phyloP scores from a whole-genome alignment of 2,113 vertebrate species.

The Colossoma macropomum region DNA sequence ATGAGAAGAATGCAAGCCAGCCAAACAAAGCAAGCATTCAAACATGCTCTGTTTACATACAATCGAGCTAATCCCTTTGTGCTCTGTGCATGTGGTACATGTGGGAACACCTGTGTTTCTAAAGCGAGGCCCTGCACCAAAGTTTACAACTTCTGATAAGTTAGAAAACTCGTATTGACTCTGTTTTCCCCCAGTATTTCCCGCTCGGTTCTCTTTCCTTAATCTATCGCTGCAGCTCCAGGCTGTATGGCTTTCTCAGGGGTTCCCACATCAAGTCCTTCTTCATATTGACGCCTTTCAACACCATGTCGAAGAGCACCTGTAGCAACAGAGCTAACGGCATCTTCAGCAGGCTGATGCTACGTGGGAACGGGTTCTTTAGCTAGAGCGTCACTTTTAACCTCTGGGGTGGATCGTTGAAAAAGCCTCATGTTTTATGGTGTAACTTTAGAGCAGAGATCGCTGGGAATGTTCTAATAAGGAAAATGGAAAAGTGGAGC shows the following conservation, averaged over 20 bases:
- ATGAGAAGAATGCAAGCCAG: conserved; percentile 23
- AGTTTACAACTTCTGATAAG: not conserved
- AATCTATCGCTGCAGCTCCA: not conserved
- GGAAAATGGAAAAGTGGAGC: too few relatives aligned
- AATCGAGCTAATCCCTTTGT: not conserved
- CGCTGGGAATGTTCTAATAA: too few relatives aligned
- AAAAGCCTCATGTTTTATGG: not conserved
- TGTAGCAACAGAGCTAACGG: too few relatives aligned
- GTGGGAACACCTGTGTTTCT: not conserved
- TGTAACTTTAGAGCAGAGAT: too few relatives aligned
- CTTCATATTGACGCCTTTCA: not conserved
- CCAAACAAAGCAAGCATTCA: conserved; percentile 19
- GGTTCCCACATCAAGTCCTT: not conserved
- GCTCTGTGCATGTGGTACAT: not conserved
- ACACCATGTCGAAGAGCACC: too few relatives aligned
- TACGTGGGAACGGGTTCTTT: not conserved
- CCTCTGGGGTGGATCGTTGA: not conserved
- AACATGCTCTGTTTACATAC: conserved; percentile 29
- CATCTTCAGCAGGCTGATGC: too few relatives aligned
- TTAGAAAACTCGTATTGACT: too few relatives aligned
- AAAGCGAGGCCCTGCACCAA: not conserved
- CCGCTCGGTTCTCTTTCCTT: not conserved
- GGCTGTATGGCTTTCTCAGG: not conserved
- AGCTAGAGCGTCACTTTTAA: not conserved
- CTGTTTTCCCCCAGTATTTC: too few relatives aligned